A percentile compares a stretch with the other conserved stretches of the same genome.
These are phyloP conservation scores for Nasua narica DNA, from an alignment of 2,797 vertebrate genomes.

Conservation along the genomic window DNA sequence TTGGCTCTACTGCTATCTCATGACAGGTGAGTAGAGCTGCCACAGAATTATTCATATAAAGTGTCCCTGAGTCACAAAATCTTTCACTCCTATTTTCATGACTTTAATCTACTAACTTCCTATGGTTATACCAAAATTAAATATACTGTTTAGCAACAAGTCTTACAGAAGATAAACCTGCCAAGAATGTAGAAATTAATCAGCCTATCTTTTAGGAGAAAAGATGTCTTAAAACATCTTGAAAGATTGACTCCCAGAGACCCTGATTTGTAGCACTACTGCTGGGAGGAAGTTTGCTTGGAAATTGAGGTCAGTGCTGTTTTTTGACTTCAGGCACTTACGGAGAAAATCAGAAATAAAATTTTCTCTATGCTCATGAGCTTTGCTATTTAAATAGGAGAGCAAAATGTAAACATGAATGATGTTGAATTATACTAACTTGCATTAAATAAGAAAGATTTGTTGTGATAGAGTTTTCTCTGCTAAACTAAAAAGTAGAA, in stretches of 20 bases:
- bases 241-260: slow-evolving; percentile 29
- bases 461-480: slow-evolving; percentile 26
- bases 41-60: background rate
- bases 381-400: slow-evolving; percentile 4
- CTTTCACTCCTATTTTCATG: slow-evolving; percentile 4
- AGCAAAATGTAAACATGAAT: background rate
- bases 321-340: background rate
- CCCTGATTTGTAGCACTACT: background rate
- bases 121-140: background rate
- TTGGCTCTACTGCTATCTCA: background rate
- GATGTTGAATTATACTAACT: slow-evolving; percentile 15
- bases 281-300: slow-evolving; percentile 2
- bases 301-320: slow-evolving; percentile 20
- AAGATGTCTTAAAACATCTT: slow-evolving; percentile 28
- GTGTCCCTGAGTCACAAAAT: background rate
- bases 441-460: slow-evolving; percentile 5
- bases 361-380: background rate
- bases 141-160: background rate
- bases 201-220: background rate
- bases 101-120: background rate
- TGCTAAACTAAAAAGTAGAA: slow-evolving; percentile 11
- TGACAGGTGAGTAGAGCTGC: background rate
- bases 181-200: slow-evolving; percentile 33
- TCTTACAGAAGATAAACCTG: background rate
- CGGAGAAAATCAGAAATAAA: background rate